phyloP scores from a whole-genome alignment of 2,888 invertebrate genomes.

The Pemphredon lugubris region DNA sequence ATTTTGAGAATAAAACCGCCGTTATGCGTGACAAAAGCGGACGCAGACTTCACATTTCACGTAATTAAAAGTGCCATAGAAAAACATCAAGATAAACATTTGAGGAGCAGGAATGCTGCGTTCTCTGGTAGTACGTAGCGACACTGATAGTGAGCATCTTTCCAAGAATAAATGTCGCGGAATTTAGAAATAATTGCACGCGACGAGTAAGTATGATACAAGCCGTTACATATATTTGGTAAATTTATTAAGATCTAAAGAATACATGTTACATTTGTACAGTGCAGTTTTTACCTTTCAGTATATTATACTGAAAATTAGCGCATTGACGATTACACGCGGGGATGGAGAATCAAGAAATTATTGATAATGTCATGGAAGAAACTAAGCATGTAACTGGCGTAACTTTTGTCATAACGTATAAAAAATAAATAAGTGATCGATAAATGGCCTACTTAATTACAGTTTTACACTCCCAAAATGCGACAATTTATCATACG shows the following conservation, averaged over 20 bases:
- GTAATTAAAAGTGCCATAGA: constrained; percentile 85
- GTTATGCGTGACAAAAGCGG: constrained; percentile 93
- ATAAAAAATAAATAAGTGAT: too few relatives aligned
- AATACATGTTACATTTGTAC: constrained; percentile 60
- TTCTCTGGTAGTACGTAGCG: constrained; percentile 36
- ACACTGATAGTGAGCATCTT: too few relatives aligned
- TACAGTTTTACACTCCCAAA: too few relatives aligned
- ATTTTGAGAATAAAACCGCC: constrained; percentile 96
- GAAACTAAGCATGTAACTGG: not conserved
- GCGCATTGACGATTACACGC: not conserved
- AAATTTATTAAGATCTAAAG: constrained; percentile 28
- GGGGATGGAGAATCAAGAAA: not conserved
- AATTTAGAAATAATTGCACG: too few relatives aligned
- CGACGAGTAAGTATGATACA: too few relatives aligned
- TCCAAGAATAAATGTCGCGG: too few relatives aligned
- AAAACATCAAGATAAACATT: constrained; percentile 57
- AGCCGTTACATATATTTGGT: constrained; percentile 34
- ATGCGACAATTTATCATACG: too few relatives aligned
- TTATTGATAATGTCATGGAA: not conserved
- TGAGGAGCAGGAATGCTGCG: constrained; percentile 56
- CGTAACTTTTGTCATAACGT: too few relatives aligned
- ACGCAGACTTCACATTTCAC: constrained; percentile 89
- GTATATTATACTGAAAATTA: not conserved
- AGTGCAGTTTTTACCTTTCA: constrained; percentile 25
- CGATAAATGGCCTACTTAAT: too few relatives aligned